phyloP scores from a whole-genome alignment of 2,113 vertebrate genomes.

The Bolborhynchus lineola region DNA sequence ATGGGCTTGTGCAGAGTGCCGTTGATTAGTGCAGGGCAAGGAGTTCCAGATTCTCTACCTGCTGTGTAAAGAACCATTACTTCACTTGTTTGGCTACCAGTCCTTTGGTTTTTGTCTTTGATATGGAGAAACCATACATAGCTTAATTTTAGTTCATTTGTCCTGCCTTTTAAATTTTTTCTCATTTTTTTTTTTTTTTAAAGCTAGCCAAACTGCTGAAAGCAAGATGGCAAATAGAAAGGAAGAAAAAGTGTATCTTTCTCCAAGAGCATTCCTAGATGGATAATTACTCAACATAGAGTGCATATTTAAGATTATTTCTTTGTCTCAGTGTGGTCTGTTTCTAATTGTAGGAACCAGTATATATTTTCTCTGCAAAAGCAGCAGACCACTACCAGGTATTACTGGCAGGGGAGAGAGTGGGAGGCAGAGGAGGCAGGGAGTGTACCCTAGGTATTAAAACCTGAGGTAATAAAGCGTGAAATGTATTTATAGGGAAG shows the following conservation, averaged over 20 bases:
- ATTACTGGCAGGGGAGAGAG: background rate
- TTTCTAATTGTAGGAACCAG: background rate
- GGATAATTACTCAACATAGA: background rate
- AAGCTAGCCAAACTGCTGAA: background rate
- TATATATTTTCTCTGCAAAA: background rate
- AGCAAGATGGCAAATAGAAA: background rate
- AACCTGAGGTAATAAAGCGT: background rate
- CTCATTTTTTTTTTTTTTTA: background rate
- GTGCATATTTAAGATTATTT: background rate
- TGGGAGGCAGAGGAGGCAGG: background rate
- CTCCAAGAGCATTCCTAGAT: background rate
- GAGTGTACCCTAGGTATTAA: background rate
- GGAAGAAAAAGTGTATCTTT: background rate
- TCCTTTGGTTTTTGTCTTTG: background rate
- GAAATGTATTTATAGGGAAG: background rate
- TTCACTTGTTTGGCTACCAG: background rate
- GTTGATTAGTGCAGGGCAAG: background rate
- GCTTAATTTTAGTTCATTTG: background rate
- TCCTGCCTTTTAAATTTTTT: background rate
- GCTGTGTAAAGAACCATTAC: background rate
- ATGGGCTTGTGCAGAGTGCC: background rate
- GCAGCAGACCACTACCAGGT: background rate
- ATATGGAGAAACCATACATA: background rate
- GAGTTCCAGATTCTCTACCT: background rate
- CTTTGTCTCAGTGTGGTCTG: background rate